Evolutionary conservation across 2,888 invertebrate genomes (phyloP).

Genomic region (Leucophenga maculata): DNA sequence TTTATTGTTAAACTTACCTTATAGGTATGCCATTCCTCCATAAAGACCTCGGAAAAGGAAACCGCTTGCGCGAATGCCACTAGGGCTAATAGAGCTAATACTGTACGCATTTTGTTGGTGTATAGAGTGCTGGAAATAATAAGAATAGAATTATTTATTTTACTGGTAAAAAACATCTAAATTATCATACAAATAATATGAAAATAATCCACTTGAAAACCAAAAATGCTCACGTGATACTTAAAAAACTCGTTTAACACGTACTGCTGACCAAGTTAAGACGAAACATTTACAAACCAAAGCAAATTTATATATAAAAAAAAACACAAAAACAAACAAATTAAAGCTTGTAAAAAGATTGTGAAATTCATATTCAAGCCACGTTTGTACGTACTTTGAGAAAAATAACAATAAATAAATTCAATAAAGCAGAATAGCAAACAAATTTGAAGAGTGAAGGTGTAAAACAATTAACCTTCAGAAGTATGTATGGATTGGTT

Average conservation of each 20-base stretch:
- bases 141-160: no score
- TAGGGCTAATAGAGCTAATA: slow-evolving; percentile 57
- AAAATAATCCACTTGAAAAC: not conserved
- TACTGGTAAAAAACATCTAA: no score
- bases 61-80: slow-evolving; percentile 78
- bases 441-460: no score
- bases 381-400: not conserved
- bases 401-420: no score
- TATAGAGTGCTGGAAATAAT: slow-evolving; percentile 1
- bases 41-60: slow-evolving; percentile 81
- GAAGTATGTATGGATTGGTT: no score
- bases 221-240: not conserved
- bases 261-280: not conserved
- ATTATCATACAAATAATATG: not conserved
- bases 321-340: not conserved
- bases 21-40: slow-evolving; percentile 84
- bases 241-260: slow-evolving; percentile 17
- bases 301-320: not conserved
- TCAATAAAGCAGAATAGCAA: no score
- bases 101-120: slow-evolving; percentile 54
- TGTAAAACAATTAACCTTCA: no score
- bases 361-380: slow-evolving; percentile 14
- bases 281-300: not conserved
- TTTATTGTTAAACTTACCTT: slow-evolving; percentile 78
- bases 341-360: not conserved